Evolutionary conservation across 2,113 vertebrate species (phyloP).

Genomic region (Opisthocomus hoazin): DNA sequence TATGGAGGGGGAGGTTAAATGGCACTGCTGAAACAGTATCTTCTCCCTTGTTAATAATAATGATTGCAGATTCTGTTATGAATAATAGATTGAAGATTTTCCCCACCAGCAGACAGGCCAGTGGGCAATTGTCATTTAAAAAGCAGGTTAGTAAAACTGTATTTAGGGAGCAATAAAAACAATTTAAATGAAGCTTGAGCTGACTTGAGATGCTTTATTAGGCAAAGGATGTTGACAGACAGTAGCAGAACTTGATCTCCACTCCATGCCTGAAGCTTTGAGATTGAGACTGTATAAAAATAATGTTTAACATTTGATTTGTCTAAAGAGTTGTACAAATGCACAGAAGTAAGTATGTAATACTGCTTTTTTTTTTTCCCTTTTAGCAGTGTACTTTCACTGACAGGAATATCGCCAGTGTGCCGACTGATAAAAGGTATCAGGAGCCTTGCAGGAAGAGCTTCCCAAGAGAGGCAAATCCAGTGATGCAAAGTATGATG

Average conservation of each 20-base stretch:
- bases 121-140: not conserved
- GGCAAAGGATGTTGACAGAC: not conserved
- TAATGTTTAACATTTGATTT: not conserved
- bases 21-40: not conserved
- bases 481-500: not conserved
- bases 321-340: not conserved
- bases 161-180: not conserved
- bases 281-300: not conserved
- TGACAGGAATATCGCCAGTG: not conserved
- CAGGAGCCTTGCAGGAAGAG: not conserved
- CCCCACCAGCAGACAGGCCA: not conserved
- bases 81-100: not conserved
- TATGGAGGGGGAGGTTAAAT: not conserved
- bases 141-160: not conserved
- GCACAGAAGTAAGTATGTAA: not conserved
- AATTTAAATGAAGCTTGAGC: not conserved
- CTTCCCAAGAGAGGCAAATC: not conserved
- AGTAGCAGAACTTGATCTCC: not conserved
- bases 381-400: not conserved
- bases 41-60: constrained; percentile 27
- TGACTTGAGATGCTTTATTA: not conserved
- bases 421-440: not conserved
- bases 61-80: not conserved
- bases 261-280: not conserved
- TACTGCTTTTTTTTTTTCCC: not conserved